Conservation (phyloP, 2,888 invertebrate species). For the Ectobius pallidus region DNA sequence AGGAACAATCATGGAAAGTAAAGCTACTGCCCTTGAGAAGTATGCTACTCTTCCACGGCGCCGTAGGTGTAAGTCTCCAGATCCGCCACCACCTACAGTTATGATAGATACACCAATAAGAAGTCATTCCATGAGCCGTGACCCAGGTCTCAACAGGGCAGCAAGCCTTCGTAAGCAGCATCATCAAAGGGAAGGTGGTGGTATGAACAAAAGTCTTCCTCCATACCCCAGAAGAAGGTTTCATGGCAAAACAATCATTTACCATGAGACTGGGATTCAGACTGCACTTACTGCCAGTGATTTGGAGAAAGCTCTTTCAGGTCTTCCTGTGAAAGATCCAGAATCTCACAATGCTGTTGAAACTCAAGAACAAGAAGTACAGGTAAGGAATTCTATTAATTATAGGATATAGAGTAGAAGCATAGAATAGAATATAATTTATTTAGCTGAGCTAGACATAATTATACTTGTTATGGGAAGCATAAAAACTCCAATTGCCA, state of each 20-base stretch:
- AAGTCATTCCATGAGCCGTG: slow-evolving; percentile 45
- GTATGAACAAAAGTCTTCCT: slow-evolving; percentile 55
- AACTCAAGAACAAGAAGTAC: slow-evolving; percentile 37
- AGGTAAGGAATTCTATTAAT: slow-evolving; percentile 38
- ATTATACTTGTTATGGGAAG: too few relatives aligned
- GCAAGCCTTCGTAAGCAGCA: slow-evolving; percentile 47
- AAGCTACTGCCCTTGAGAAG: slow-evolving; percentile 67
- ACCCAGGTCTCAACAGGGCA: slow-evolving; percentile 49
- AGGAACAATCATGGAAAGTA: slow-evolving; percentile 51
- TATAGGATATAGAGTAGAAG: too few relatives aligned
- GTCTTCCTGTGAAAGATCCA: slow-evolving; percentile 56
- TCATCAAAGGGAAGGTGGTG: slow-evolving; percentile 17
- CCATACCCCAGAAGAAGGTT: slow-evolving; percentile 55
- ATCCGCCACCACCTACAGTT: slow-evolving; percentile 51
- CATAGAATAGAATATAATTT: too few relatives aligned
- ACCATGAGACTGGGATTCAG: slow-evolving; percentile 79
- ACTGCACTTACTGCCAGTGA: slow-evolving; percentile 76
- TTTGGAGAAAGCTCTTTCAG: slow-evolving; percentile 73
- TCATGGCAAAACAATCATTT: slow-evolving; percentile 69
- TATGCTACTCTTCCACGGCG: slow-evolving; percentile 81
- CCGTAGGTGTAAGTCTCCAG: slow-evolving; percentile 68
- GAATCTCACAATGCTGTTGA: slow-evolving; percentile 33
- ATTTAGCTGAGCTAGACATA: too few relatives aligned
- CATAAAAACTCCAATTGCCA: too few relatives aligned
- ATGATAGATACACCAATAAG: slow-evolving; percentile 29